Evolutionary conservation across 1,140 invertebrate genomes (phyloP), one percentile per base, ranked within the genome.

Genomic region (Caligus rogercresseyi): DNA sequence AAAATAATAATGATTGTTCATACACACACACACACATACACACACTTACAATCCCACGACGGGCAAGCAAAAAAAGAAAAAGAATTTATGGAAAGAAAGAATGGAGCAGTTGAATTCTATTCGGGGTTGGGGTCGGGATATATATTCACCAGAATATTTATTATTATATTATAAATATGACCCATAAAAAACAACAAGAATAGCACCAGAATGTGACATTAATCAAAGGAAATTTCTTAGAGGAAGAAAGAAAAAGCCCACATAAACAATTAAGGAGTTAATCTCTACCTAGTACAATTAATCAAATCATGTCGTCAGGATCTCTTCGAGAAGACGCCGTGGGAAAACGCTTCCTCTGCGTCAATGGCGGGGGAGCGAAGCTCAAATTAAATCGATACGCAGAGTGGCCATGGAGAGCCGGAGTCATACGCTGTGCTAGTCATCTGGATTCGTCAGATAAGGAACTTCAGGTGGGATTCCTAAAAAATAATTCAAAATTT

Each of bases 381-480:
- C 7, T 43, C 31, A 43, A 43, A 43, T 11, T 43, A 11, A 43
- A 43, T 43, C 31, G 31, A 43, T 43, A 43, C n/a, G n/a, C 31
- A 11, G 31, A 43, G n/a, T 43, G 31, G 31, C 31, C 31, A 11
- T 43, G 31, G 31, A 43, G 31, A 43, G 31, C 31, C n/a, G 31
- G 31, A 43, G 31, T 43, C 31, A 43, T 43, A 11, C 31, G 31
- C 31, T 43, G 31, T 43, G 7, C 31, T 43, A 43, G 31, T 43
- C 31, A 43, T n/a, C 31, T 43, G 31, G 31, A 43, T 43, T 7
- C 31, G 7, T 43, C 31, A 64, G 23, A 63, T 18, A 26, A 21
- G 31, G 57, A 51, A 61, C 53, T 66, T 26, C 64, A 57, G 53
- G 64, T 65, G 18, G 59, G 67, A n/a, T n/a, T n/a, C n/a, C n/a